phyloP scores from a whole-genome alignment of 2,888 invertebrate species.

The Caenorhabditis sinica region DNA sequence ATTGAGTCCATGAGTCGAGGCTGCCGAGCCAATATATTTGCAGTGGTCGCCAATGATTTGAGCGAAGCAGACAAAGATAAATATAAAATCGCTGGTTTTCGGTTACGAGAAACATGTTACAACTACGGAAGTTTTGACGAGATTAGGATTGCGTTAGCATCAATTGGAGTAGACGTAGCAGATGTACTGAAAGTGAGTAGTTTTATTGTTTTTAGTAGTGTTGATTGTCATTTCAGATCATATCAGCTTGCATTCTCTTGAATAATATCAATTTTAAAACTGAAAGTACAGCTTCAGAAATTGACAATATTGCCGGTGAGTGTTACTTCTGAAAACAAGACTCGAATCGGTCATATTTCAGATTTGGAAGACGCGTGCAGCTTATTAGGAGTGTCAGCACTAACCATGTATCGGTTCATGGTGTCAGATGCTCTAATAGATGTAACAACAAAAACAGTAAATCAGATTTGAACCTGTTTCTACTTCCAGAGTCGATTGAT shows the following conservation, averaged over 20 bases:
- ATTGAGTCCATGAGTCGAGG: constrained; percentile 70
- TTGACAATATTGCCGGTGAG: constrained; percentile 69
- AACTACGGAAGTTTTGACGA: constrained; percentile 70
- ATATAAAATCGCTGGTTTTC: constrained; percentile 68
- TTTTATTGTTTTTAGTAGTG: not conserved
- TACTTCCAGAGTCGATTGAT: constrained; percentile 61
- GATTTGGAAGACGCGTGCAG: constrained; percentile 70
- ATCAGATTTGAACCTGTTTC: not conserved
- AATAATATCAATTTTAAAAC: constrained; percentile 70
- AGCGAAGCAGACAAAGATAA: constrained; percentile 67
- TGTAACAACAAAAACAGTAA: constrained; percentile 24
- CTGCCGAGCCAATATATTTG: constrained; percentile 71
- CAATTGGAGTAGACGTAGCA: constrained; percentile 60
- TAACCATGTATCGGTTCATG: constrained; percentile 68
- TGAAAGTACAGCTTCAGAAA: constrained; percentile 56
- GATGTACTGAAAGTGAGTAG: constrained; percentile 59
- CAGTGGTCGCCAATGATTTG: constrained; percentile 70
- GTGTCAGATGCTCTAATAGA: constrained; percentile 56
- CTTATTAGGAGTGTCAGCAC: constrained; percentile 66
- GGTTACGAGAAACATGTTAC: constrained; percentile 65
- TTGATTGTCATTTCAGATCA: constrained; percentile 48
- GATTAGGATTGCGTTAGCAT: constrained; percentile 51
- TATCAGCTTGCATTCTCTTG: constrained; percentile 68
- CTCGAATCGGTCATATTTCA: constrained; percentile 20
- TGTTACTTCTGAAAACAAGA: too few species aligned